Evolutionary conservation across 2,797 vertebrate genomes (phyloP), one percentile per base, ranked within the genome.

Genomic region (Morelia viridis): DNA sequence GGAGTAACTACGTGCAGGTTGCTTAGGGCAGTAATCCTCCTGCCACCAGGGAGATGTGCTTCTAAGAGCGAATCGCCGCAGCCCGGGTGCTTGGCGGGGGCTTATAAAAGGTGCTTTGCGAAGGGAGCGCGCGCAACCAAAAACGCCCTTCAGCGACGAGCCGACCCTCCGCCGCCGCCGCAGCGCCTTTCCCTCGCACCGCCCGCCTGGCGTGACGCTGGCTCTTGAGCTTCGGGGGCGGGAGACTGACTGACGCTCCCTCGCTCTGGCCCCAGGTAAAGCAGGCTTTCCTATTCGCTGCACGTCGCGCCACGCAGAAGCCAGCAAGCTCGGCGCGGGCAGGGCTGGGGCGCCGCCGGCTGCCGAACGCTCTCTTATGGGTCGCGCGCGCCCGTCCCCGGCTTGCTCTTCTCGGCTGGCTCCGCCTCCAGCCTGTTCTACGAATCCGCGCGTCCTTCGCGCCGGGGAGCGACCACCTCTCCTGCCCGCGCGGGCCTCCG

Each of bases 301-400:
- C 46, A 24, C 5, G 24, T 5, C 12, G 35, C 71, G 35, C 35
- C 35, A 24, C 19, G 71, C 71, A 80, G 35, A 80, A 46, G 71
- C 9, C 19, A 4, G 19, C 35, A 22, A 19, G 19, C 35, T 53
- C 4, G 13, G 31, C 65, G 35, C 35, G 57, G 35, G 35, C 2
- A 0, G 57, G 53, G 62, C 62, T n/a, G 28, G 8, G 7, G 24
- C 68, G 15, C 15, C 3, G 35, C 50, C 57, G 41, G 7, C 86
- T 4, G 13, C 53, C n/a, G 26, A 56, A 35, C 60, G 10, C 0
- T 0, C 5, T 3, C 12, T 7, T 53, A 1, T 5, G 85, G 1
- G 5, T 5, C 71, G 4, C 35, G 28, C 94, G 28, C 94, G 96
- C 96, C 95, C 96, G 95, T 19, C 26, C 4, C 35, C 84, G 89